phyloP scores from a whole-genome alignment of 2,113 vertebrate species.

The Centropus unirufus region DNA sequence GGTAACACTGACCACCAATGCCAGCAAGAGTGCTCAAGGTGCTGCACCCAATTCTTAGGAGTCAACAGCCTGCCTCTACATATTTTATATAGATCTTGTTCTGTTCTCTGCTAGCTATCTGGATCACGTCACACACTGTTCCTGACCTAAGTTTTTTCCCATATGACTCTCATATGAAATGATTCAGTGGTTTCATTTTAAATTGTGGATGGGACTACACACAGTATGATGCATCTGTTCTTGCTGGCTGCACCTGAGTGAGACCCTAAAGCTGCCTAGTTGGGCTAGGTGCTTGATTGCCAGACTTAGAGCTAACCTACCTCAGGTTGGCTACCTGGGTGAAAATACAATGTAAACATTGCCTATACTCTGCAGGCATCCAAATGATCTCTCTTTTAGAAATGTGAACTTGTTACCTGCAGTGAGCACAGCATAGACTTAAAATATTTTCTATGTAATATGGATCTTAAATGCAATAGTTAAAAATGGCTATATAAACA shows the following conservation, averaged over 20 bases:
- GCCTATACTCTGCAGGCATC: background rate
- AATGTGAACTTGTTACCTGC: background rate
- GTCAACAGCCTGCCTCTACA: accelerated
- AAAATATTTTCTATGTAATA: background rate
- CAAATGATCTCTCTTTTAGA: background rate
- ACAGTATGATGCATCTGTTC: accelerated
- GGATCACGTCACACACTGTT: background rate
- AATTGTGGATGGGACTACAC: background rate
- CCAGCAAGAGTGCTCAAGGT: accelerated
- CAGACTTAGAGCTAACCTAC: background rate
- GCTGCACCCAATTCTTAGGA: accelerated
- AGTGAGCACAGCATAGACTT: background rate
- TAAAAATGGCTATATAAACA: background rate
- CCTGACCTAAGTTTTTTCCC: background rate
- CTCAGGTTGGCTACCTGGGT: background rate
- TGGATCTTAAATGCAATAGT: background rate
- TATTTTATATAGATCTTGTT: background rate
- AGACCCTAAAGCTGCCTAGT: background rate
- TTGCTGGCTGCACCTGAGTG: background rate
- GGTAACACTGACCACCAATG: accelerated
- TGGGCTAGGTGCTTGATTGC: background rate
- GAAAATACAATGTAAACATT: background rate
- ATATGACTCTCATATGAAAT: background rate
- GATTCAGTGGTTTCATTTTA: background rate
- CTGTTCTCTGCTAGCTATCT: background rate